These are phyloP conservation scores for Morpho deidamia DNA, from an alignment of 2,888 invertebrate species.

Conservation along the genomic window DNA sequence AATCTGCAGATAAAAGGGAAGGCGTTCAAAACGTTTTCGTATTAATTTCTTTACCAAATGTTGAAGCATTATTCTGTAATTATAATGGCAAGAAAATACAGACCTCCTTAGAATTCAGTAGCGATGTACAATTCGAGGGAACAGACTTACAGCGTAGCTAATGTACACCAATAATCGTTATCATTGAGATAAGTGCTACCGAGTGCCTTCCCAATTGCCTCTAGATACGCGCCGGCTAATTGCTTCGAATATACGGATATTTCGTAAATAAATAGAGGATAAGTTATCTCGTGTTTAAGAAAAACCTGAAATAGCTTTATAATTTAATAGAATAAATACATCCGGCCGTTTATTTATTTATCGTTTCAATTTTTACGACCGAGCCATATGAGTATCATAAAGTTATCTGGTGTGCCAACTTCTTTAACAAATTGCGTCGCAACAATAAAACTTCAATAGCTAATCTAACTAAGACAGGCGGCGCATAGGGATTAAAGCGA, in stretches of 20 bases:
- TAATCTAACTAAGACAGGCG: too few species aligned
- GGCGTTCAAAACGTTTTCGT: conserved; percentile 1
- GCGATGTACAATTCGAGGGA: conserved; percentile 37
- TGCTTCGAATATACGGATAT: conserved; percentile 30
- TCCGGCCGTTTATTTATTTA: too few species aligned
- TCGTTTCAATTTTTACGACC: too few species aligned
- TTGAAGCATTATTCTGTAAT: conserved; percentile 9
- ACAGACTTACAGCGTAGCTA: conserved; percentile 51
- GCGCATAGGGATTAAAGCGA: too few species aligned
- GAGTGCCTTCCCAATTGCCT: conserved; percentile 56
- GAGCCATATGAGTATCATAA: too few species aligned
- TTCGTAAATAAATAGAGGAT: conserved; percentile 19
- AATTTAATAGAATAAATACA: not conserved
- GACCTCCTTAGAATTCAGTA: conserved; percentile 36
- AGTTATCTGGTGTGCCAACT: too few species aligned
- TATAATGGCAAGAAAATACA: conserved; percentile 18
- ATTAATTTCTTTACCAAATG: not conserved
- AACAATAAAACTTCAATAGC: too few species aligned
- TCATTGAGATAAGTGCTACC: conserved; percentile 54
- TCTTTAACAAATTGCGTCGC: too few species aligned
- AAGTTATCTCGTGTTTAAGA: not conserved
- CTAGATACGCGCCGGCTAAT: conserved; percentile 51
- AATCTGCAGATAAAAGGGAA: not conserved
- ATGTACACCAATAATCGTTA: conserved; percentile 66
- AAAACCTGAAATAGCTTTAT: not conserved